phyloP scores from a whole-genome alignment of 2,113 vertebrate genomes.

The Laticauda laticaudata region DNA sequence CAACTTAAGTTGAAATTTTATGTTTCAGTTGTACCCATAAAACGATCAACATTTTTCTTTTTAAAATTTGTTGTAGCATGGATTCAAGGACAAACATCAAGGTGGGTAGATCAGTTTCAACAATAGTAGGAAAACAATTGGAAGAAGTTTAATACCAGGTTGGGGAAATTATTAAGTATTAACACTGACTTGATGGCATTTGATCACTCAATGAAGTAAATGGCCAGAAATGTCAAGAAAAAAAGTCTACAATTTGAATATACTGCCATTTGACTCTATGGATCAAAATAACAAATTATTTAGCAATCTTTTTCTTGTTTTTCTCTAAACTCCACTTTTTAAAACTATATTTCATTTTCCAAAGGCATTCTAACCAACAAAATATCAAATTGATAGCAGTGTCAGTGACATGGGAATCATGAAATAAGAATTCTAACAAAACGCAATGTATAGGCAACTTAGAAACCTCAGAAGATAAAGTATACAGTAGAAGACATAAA shows the following conservation, averaged over 20 bases:
- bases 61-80: background rate
- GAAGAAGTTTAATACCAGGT: background rate
- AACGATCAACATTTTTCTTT: background rate
- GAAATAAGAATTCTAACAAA: constrained; percentile 35
- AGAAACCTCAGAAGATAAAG: constrained; percentile 16
- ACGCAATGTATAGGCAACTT: constrained; percentile 5
- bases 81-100: background rate
- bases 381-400: constrained; percentile 35
- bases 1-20: background rate
- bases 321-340: background rate
- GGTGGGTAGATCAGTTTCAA: background rate
- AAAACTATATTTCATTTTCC: constrained; percentile 3
- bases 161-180: background rate
- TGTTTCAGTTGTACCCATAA: background rate
- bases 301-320: background rate
- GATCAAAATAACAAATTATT: constrained; percentile 38
- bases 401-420: background rate
- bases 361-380: constrained; percentile 28
- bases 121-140: background rate
- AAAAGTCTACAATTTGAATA: constrained; percentile 7
- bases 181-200: background rate
- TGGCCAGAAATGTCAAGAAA: constrained; percentile 5
- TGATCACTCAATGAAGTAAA: background rate
- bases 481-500: background rate
- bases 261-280: background rate